Evolutionary conservation across 2,113 vertebrate genomes (phyloP).

Genomic region (Eurystomus gularis): DNA sequence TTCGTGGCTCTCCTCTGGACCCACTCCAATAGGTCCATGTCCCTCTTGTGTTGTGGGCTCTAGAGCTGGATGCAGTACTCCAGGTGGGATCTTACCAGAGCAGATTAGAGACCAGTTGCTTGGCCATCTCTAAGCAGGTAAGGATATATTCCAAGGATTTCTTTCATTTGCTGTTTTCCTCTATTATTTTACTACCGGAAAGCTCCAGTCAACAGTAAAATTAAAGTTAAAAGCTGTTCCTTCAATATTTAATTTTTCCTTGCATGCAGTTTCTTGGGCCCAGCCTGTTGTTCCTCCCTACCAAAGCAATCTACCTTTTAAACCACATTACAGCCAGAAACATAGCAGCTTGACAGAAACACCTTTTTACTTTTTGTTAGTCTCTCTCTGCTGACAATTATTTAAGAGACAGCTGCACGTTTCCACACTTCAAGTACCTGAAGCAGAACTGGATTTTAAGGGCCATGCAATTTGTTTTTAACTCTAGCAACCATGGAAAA

Average conservation of each 20-base stretch:
- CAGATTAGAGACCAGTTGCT: not conserved
- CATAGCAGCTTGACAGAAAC: not conserved
- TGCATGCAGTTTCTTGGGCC: not conserved
- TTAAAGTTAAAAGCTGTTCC: not conserved
- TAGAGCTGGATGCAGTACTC: no score
- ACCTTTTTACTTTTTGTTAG: not conserved
- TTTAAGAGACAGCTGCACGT: not conserved
- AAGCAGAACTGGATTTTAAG: not conserved
- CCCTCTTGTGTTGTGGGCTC: no score
- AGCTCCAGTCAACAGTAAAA: not conserved
- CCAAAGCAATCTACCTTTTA: not conserved
- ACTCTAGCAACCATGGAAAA: not conserved
- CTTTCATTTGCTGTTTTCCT: not conserved
- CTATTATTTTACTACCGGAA: not conserved
- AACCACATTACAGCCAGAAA: not conserved
- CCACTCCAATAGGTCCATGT: no score
- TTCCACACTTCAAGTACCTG: not conserved
- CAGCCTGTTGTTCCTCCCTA: not conserved
- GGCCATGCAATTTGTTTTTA: not conserved
- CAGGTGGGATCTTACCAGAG: no score
- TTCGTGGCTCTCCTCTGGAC: no score
- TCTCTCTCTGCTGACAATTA: not conserved
- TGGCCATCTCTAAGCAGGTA: not conserved
- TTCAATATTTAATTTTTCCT: not conserved
- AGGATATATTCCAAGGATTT: not conserved